These are phyloP conservation scores for Tichodroma muraria DNA, from an alignment of 2,113 vertebrate genomes.

Conservation along the genomic window DNA sequence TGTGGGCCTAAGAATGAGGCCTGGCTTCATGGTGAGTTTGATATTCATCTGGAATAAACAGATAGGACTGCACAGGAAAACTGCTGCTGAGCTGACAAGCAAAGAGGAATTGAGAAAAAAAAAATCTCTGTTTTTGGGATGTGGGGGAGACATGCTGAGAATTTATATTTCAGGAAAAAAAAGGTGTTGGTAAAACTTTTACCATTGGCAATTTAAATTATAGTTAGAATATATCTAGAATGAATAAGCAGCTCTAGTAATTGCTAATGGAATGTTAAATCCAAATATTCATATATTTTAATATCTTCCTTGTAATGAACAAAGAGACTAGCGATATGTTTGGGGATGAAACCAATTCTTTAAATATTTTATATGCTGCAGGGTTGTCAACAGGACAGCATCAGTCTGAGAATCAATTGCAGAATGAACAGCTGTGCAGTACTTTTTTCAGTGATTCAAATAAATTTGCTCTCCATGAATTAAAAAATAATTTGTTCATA, in stretches of 20 bases:
- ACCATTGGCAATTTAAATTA: not conserved
- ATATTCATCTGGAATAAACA: not conserved
- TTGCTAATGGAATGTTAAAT: not conserved
- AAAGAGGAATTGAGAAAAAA: not conserved
- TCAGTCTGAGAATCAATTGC: not conserved
- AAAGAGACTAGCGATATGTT: not conserved
- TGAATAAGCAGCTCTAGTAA: not conserved
- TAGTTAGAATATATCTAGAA: not conserved
- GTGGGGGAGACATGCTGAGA: not conserved
- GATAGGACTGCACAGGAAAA: not conserved
- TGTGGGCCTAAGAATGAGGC: not conserved
- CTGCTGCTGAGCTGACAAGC: not conserved
- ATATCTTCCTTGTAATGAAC: not conserved
- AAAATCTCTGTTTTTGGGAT: not conserved
- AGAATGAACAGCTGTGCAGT: not conserved
- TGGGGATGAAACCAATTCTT: not conserved
- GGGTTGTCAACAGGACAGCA: not conserved
- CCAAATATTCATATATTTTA: slow-evolving; percentile 4
- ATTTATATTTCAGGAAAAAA: not conserved
- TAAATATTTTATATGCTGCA: not conserved
- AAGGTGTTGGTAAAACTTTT: not conserved
- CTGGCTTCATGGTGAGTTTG: not conserved
- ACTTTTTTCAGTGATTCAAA: not conserved
- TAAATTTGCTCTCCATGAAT: not conserved
- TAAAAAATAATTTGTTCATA: not conserved